These are phyloP conservation scores for Drosophila rubida DNA, from an alignment of 2,888 invertebrate genomes.

Conservation along the genomic window DNA sequence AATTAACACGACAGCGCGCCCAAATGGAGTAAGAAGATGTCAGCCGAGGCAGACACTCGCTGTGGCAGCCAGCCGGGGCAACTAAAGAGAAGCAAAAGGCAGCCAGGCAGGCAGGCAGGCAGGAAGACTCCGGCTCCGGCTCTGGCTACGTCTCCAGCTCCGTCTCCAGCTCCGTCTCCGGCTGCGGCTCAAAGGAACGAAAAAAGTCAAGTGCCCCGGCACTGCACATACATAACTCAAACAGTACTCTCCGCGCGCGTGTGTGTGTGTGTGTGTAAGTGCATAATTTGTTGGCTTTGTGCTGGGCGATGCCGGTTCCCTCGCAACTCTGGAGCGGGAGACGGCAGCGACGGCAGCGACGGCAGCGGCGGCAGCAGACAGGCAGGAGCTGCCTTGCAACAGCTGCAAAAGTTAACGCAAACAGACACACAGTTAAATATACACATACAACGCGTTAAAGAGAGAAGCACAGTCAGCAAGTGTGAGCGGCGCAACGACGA, in stretches of 20 bases:
- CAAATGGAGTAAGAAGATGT: constrained; percentile 78
- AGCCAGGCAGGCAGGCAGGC: constrained; percentile 1
- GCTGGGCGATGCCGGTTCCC: constrained; percentile 46
- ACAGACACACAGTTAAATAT: constrained; percentile 27
- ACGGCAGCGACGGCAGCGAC: too few species aligned
- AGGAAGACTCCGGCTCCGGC: too few species aligned
- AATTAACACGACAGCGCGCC: constrained; percentile 79
- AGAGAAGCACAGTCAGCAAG: constrained; percentile 6
- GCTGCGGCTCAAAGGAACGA: constrained; percentile 53
- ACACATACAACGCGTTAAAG: constrained; percentile 10
- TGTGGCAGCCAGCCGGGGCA: constrained; percentile 29
- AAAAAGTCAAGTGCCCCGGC: constrained; percentile 63
- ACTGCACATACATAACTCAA: constrained; percentile 65
- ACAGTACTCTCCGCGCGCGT: constrained; percentile 40
- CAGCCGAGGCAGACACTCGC: constrained; percentile 57
- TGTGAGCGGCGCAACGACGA: not conserved
- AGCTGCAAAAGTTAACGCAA: constrained; percentile 74
- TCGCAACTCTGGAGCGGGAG: constrained; percentile 6
- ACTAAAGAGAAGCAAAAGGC: constrained; percentile 30
- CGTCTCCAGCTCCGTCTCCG: too few species aligned
- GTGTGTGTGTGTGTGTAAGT: constrained; percentile 53
- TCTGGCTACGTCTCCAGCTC: constrained; percentile 39
- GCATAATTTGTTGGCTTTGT: constrained; percentile 79
- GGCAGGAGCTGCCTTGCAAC: constrained; percentile 50
- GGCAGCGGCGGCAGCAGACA: constrained; percentile 45